Conservation (phyloP, 2,888 invertebrate species). For the Tuberolachnus salignus region DNA sequence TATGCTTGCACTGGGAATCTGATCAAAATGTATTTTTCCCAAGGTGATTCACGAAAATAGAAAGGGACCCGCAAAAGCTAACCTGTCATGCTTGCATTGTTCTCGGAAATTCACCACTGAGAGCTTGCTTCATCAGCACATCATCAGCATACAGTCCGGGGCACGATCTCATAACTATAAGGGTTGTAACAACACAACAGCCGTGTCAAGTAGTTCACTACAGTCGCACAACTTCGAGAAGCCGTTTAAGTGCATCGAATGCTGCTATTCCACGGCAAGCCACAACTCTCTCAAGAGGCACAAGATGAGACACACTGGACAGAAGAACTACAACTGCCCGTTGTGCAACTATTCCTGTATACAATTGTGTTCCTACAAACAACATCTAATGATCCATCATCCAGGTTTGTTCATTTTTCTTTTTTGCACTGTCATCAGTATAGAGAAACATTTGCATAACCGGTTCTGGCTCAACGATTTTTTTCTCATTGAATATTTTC, state of each 20-base stretch:
- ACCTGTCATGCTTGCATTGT: constrained; percentile 64
- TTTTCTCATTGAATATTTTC: no score
- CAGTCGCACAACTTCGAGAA: constrained; percentile 78
- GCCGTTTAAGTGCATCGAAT: constrained; percentile 77
- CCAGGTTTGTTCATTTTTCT: constrained; percentile 64
- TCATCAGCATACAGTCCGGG: constrained; percentile 72
- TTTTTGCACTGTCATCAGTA: no score
- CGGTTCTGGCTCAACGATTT: no score
- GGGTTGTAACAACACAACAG: constrained; percentile 72
- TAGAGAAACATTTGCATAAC: no score
- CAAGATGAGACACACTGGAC: constrained; percentile 77
- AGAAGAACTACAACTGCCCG: constrained; percentile 77
- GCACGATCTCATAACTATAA: constrained; percentile 71
- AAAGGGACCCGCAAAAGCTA: background rate
- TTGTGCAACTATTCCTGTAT: constrained; percentile 81
- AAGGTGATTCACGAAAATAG: constrained; percentile 27
- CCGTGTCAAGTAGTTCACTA: constrained; percentile 71
- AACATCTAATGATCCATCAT: constrained; percentile 80
- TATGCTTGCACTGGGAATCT: no score
- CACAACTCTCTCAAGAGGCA: constrained; percentile 83
- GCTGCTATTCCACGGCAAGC: constrained; percentile 76
- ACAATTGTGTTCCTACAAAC: constrained; percentile 78
- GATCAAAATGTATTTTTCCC: background rate
- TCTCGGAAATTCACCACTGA: constrained; percentile 66
- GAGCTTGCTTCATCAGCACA: constrained; percentile 66